These are phyloP conservation scores for Myoxocephalus aenaeus DNA, from an alignment of 2,797 vertebrate genomes.

Conservation along the genomic window DNA sequence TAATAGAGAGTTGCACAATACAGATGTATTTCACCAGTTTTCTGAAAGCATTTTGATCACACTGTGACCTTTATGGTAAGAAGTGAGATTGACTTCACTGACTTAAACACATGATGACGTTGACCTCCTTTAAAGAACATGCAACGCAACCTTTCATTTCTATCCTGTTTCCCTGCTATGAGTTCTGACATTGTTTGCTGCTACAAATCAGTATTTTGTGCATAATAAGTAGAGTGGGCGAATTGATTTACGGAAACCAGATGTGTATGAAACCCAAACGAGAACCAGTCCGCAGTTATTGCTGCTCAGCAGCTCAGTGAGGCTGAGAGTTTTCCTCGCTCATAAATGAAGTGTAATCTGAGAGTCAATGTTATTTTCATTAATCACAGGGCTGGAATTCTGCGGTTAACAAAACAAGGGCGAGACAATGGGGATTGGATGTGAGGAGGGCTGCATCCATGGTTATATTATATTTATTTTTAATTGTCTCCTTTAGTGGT, in stretches of 20 bases:
- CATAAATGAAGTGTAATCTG: constrained; percentile 45
- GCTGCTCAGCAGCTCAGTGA: constrained; percentile 23
- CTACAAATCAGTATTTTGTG: constrained; percentile 33
- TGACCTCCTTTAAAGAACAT: constrained; percentile 22
- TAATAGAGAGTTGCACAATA: not conserved
- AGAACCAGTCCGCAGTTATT: constrained; percentile 27
- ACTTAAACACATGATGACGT: not conserved
- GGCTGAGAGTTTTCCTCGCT: constrained; percentile 20
- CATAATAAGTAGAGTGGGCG: not conserved
- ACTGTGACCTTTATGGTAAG: not conserved
- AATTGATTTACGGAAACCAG: constrained; percentile 63
- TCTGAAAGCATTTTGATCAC: not conserved
- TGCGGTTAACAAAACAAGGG: constrained; percentile 13
- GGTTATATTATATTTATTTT: not conserved
- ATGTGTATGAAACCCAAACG: constrained; percentile 56
- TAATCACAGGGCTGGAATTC: constrained; percentile 58
- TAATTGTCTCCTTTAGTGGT: not conserved
- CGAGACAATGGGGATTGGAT: not conserved
- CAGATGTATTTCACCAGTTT: not conserved
- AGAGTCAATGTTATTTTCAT: constrained; percentile 57
- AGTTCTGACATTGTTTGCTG: constrained; percentile 29
- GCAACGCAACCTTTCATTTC: constrained; percentile 7
- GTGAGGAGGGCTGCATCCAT: not conserved
- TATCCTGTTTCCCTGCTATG: constrained; percentile 26
- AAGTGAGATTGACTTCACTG: not conserved